These are phyloP conservation scores for Tragelaphus scriptus DNA, from an alignment of 2,113 vertebrate species.

Conservation along the genomic window DNA sequence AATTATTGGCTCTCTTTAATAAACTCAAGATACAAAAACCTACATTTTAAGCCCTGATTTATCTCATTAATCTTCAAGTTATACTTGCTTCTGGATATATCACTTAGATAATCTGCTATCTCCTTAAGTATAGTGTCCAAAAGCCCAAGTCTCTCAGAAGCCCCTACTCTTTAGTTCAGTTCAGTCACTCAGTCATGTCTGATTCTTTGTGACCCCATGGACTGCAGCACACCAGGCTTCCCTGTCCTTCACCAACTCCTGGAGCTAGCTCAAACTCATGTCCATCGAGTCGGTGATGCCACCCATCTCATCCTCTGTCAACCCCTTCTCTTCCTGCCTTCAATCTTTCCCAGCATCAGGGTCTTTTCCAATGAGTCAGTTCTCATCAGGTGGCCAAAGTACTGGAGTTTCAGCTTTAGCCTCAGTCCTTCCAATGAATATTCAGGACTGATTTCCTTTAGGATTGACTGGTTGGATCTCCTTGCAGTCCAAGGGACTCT, in stretches of 20 bases:
- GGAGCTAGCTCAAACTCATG: not conserved
- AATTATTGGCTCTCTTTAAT: constrained; percentile 13
- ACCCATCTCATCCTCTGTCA: not conserved
- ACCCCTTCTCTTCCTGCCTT: not conserved
- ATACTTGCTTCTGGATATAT: not conserved
- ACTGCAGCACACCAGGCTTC: not conserved
- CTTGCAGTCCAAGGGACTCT: not conserved
- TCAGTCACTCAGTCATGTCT: fast-evolving
- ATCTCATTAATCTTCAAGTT: constrained; percentile 6
- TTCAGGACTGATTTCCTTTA: not conserved
- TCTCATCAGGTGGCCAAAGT: not conserved
- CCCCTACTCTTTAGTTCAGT: not conserved
- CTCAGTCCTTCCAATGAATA: not conserved
- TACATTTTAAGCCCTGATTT: constrained; percentile 9
- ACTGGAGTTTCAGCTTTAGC: not conserved
- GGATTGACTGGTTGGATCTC: not conserved
- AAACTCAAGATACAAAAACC: not conserved
- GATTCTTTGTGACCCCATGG: not conserved
- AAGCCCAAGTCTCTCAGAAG: not conserved
- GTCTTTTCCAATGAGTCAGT: not conserved
- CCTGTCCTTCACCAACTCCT: not conserved
- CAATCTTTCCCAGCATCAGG: not conserved
- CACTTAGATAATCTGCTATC: not conserved
- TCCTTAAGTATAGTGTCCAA: not conserved
- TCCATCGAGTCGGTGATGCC: not conserved